phyloP scores from a whole-genome alignment of 2,888 invertebrate species.

The Caenorhabditis uteleia region DNA sequence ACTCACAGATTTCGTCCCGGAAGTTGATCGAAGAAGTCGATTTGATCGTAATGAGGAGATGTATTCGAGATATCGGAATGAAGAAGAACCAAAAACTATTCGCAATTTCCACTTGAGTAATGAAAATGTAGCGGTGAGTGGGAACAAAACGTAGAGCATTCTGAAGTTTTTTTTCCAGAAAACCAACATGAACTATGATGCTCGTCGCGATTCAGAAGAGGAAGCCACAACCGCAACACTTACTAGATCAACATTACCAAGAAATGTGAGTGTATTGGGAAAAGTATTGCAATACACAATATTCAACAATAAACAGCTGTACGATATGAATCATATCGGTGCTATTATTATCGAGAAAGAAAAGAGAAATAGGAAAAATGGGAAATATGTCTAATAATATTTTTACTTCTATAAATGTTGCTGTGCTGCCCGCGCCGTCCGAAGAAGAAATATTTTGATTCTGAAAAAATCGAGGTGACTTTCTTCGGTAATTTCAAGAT shows the following conservation, averaged over 20 bases:
- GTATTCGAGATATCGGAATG: constrained; percentile 12
- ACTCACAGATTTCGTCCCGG: constrained; percentile 66
- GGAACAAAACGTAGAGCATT: neutral
- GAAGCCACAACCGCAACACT: constrained; percentile 28
- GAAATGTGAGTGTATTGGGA: constrained; percentile 38
- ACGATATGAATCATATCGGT: too few species aligned
- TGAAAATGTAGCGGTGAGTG: constrained; percentile 11
- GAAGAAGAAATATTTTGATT: too few species aligned
- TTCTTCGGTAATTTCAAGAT: too few species aligned
- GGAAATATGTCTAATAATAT: too few species aligned
- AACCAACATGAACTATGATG: constrained; percentile 25
- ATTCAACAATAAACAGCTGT: too few species aligned
- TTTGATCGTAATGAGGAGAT: constrained; percentile 2
- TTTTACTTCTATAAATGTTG: too few species aligned
- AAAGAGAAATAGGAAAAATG: too few species aligned
- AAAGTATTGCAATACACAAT: too few species aligned
- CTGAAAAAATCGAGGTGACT: too few species aligned
- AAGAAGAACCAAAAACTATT: constrained; percentile 38
- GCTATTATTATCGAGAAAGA: too few species aligned
- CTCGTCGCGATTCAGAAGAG: constrained; percentile 26
- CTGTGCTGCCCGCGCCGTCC: too few species aligned
- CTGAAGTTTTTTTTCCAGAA: constrained; percentile 14
- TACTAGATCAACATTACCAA: constrained; percentile 34
- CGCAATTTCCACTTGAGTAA: constrained; percentile 38
- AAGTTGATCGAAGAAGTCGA: constrained; percentile 41